Conservation (phyloP, 2,888 invertebrate genomes). For the Poecilus cupreus region DNA sequence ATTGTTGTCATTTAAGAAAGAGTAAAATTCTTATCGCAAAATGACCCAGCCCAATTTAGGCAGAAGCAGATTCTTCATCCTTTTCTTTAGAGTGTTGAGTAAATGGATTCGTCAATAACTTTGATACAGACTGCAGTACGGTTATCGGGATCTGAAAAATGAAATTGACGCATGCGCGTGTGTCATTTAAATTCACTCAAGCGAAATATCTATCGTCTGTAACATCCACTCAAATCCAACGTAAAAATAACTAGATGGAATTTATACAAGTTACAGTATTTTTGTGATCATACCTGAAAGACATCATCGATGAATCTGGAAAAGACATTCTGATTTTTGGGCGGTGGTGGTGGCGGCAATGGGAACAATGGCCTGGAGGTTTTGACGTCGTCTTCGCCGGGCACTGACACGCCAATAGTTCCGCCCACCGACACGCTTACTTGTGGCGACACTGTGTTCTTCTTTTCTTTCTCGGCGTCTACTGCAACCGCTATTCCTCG, state of each 20-base stretch:
- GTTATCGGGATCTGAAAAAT: conserved; percentile 70
- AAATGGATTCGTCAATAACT: conserved; percentile 69
- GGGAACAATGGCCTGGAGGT: conserved; percentile 60
- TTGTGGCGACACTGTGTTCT: conserved; percentile 63
- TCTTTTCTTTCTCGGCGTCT: conserved; percentile 5
- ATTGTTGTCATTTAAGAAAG: not conserved
- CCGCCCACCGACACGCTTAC: conserved; percentile 60
- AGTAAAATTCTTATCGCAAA: conserved; percentile 18
- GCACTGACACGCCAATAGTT: conserved; percentile 25
- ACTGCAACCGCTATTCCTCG: not conserved
- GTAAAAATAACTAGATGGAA: not conserved
- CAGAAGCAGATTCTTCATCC: not conserved
- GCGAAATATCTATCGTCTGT: not conserved
- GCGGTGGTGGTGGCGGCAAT: conserved; percentile 63
- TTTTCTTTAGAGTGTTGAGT: conserved; percentile 64
- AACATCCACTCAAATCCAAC: not conserved
- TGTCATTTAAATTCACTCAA: not conserved
- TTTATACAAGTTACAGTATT: not conserved
- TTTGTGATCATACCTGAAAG: conserved; percentile 67
- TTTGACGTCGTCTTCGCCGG: conserved; percentile 59
- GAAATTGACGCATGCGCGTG: not conserved
- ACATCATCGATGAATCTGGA: conserved; percentile 70
- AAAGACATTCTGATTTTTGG: conserved; percentile 68
- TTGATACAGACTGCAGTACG: conserved; percentile 70
- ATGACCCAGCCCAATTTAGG: not conserved